Evolutionary conservation across 2,113 vertebrate genomes (phyloP).

Genomic region (Uria aalge): DNA sequence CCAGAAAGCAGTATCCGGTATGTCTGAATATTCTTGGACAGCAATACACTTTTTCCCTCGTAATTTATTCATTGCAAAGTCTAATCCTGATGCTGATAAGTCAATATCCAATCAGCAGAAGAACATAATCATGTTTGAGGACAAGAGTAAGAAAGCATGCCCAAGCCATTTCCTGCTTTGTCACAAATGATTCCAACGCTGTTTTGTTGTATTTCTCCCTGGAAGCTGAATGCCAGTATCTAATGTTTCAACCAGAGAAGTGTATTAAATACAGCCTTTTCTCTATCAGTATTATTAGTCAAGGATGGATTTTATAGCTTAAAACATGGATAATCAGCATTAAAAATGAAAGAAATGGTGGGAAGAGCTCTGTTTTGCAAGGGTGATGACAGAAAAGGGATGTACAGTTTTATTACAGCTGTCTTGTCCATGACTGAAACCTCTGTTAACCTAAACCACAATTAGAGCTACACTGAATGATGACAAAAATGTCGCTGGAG

Average conservation of each 20-base stretch:
- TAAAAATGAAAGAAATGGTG: slow-evolving; percentile 20
- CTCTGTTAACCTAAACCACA: not conserved
- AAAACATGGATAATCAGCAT: not conserved
- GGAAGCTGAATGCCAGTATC: not conserved
- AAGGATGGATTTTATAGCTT: slow-evolving; percentile 33
- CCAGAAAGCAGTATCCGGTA: not conserved
- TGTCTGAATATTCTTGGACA: not conserved
- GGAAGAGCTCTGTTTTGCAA: not conserved
- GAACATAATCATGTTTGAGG: slow-evolving; percentile 20
- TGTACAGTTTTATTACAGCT: not conserved
- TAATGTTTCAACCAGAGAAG: slow-evolving; percentile 7
- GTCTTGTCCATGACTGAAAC: not conserved
- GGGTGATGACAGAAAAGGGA: not conserved
- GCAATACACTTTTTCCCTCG: not conserved
- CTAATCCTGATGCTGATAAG: not conserved
- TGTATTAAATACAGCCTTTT: slow-evolving; percentile 28
- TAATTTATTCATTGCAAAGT: slow-evolving; percentile 48
- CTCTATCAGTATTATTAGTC: slow-evolving; percentile 5
- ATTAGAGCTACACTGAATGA: not conserved
- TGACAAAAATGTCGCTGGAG: not conserved
- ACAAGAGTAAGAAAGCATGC: slow-evolving; percentile 11
- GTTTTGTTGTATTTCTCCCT: slow-evolving; percentile 20
- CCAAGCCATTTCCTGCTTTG: slow-evolving; percentile 53
- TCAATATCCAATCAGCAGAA: not conserved
- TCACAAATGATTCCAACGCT: not conserved